Evolutionary conservation across 2,888 invertebrate species (phyloP).

Genomic region (Podotricha telesiphe): DNA sequence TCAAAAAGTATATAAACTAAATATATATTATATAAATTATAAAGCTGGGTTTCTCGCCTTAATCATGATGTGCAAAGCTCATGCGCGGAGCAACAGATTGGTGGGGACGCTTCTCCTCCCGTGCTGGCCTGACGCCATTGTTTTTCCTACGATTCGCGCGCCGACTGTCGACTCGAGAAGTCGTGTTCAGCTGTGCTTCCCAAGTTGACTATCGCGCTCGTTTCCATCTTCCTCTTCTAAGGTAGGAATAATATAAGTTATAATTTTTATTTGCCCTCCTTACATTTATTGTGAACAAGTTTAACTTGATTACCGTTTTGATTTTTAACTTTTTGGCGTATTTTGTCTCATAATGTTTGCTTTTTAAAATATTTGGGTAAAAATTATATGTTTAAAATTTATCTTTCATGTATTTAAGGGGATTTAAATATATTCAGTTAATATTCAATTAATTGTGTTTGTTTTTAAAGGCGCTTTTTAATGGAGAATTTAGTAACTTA

Average conservation of each 20-base stretch:
- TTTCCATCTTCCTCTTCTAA: slow-evolving; percentile 32
- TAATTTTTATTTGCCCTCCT: slow-evolving; percentile 17
- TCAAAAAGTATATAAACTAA: neutral
- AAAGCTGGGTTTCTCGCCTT: slow-evolving; percentile 43
- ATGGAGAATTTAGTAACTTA: too few species aligned
- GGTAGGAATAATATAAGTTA: slow-evolving; percentile 36
- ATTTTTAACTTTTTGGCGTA: neutral
- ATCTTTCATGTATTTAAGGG: too few species aligned
- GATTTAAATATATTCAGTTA: too few species aligned
- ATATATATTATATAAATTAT: neutral
- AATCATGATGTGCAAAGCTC: slow-evolving; percentile 50
- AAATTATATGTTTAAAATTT: too few species aligned
- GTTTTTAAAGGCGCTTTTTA: too few species aligned
- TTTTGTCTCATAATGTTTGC: neutral
- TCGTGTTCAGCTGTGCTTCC: slow-evolving; percentile 48
- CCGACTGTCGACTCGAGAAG: slow-evolving; percentile 50
- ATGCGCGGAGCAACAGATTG: slow-evolving; percentile 68
- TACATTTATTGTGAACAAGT: neutral
- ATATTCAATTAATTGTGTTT: too few species aligned
- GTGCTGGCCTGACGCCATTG: slow-evolving; percentile 42
- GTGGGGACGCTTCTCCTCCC: slow-evolving; percentile 51
- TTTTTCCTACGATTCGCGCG: slow-evolving; percentile 54
- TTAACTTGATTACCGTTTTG: neutral
- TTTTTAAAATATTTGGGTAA: neutral
- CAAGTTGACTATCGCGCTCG: slow-evolving; percentile 51